Percentiles rank a stretch among this genome's conserved stretches.
These are phyloP conservation scores for Actenoides hombroni DNA, from an alignment of 2,113 vertebrate species.

Conservation along the genomic window DNA sequence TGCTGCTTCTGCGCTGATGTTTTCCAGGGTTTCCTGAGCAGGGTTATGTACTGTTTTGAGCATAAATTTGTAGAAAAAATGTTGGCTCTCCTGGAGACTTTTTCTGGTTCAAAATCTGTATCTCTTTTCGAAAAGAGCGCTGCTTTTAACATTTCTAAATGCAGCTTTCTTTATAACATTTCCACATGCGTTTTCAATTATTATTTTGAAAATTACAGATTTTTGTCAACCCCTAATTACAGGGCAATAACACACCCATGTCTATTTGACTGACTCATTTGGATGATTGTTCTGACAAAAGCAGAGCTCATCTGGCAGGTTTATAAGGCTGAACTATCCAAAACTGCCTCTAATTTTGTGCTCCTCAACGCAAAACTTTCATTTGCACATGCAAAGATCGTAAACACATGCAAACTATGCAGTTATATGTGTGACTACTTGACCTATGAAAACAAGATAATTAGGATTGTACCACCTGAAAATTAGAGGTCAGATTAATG, in stretches of 20 bases:
- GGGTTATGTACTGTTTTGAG: not conserved
- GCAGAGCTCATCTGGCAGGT: conserved; percentile 34
- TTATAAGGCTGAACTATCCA: not conserved
- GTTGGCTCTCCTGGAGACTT: conserved; percentile 2
- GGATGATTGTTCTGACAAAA: conserved; percentile 67
- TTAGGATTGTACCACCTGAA: not conserved
- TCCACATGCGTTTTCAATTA: conserved; percentile 63
- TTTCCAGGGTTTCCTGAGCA: not conserved
- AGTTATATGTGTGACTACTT: not conserved
- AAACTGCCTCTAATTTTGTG: conserved; percentile 25
- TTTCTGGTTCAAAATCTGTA: conserved; percentile 38
- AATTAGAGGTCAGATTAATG: conserved; percentile 1
- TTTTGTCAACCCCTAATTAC: conserved; percentile 66
- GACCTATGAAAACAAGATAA: not conserved
- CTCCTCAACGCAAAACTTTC: not conserved
- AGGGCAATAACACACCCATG: conserved; percentile 53
- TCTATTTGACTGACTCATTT: conserved; percentile 67
- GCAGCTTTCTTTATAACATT: conserved; percentile 39
- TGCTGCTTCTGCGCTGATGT: not conserved
- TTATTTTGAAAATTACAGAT: conserved; percentile 73
- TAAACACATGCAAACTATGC: conserved; percentile 14
- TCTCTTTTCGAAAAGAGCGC: conserved; percentile 22
- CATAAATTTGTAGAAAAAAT: conserved; percentile 21
- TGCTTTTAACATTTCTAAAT: conserved; percentile 46
- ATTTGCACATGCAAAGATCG: not conserved